Conservation (phyloP, 2,113 vertebrate species). For the Ptyas mucosa region DNA sequence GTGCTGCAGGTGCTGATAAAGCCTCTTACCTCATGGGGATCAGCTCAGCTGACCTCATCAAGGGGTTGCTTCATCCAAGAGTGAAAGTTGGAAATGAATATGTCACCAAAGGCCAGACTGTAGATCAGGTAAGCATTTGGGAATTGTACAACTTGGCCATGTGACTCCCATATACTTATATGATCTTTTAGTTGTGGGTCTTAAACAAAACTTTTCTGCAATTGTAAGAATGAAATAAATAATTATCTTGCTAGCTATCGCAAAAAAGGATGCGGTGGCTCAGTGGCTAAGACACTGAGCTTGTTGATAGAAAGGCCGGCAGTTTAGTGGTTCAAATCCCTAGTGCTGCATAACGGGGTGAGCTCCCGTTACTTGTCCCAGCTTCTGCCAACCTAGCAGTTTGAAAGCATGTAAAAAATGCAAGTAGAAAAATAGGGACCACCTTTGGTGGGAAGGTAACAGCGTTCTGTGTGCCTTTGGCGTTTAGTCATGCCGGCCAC, state of each 20-base stretch:
- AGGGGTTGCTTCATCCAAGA: slow-evolving; percentile 88
- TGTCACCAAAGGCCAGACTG: slow-evolving; percentile 91
- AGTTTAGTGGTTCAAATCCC: too few species aligned
- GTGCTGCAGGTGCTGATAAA: slow-evolving; percentile 85
- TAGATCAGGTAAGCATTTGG: slow-evolving; percentile 81
- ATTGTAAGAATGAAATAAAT: not conserved
- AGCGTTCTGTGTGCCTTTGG: too few species aligned
- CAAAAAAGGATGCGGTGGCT: not conserved
- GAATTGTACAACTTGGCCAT: rapidly evolving
- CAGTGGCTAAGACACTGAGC: too few species aligned
- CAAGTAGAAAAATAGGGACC: too few species aligned
- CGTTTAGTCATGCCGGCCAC: too few species aligned
- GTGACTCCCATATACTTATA: rapidly evolving
- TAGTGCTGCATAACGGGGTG: too few species aligned
- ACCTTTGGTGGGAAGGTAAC: too few species aligned
- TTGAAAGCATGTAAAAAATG: too few species aligned
- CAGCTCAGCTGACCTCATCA: slow-evolving; percentile 92
- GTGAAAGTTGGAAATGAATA: slow-evolving; percentile 94
- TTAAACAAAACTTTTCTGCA: not conserved
- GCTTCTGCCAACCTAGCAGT: too few species aligned
- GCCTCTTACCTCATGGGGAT: slow-evolving; percentile 94
- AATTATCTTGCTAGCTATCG: not conserved
- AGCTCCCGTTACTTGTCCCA: too few species aligned
- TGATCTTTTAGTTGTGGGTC: not conserved
- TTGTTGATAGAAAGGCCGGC: too few species aligned